Evolutionary conservation across 1,140 invertebrate genomes (phyloP).

Genomic region (Probaryconus sp.): DNA sequence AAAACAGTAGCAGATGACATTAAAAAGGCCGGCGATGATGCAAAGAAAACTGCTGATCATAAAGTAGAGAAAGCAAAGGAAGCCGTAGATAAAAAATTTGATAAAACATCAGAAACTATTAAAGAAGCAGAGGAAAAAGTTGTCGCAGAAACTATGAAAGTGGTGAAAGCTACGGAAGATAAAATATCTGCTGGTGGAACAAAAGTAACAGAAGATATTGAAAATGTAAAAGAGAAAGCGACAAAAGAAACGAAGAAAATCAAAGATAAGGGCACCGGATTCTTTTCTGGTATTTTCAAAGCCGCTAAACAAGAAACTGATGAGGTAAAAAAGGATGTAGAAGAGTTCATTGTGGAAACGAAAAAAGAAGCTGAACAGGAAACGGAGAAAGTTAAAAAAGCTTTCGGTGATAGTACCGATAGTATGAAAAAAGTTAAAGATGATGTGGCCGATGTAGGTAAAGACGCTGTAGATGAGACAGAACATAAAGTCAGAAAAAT

Average conservation of each 20-base stretch:
- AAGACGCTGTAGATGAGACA: conserved; percentile 38
- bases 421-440: conserved; percentile 7
- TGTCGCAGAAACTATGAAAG: no score
- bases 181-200: not conserved
- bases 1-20: not conserved
- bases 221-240: not conserved
- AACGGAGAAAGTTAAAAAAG: not conserved
- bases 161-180: no score
- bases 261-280: conserved; percentile 55
- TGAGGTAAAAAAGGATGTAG: conserved; percentile 42
- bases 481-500: not conserved
- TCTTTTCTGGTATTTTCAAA: conserved; percentile 60
- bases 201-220: not conserved
- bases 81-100: no score
- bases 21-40: not conserved
- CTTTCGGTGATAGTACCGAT: not conserved
- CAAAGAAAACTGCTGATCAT: not conserved
- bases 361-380: conserved; percentile 9
- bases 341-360: conserved; percentile 51
- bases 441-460: conserved; percentile 7
- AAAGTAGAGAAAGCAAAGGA: no score
- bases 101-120: no score
- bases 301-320: conserved; percentile 56
- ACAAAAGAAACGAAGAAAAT: conserved; percentile 58
- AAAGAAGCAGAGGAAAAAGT: no score